These are phyloP conservation scores for Ellobium chinense DNA, from an alignment of 2,888 invertebrate genomes.

Conservation along the genomic window DNA sequence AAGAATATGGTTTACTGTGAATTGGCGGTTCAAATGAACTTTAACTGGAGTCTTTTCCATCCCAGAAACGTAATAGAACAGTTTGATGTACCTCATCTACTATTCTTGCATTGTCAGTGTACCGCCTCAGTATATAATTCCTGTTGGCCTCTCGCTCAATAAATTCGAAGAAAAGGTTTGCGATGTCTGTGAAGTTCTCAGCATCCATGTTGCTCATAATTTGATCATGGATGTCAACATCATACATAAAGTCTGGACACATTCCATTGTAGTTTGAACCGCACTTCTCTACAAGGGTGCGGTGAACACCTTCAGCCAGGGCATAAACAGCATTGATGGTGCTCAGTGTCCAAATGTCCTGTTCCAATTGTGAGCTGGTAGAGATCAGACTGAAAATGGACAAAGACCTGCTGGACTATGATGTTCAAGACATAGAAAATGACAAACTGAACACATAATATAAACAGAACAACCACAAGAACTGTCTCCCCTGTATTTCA, in stretches of 20 bases:
- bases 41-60: no score
- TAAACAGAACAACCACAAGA: no score
- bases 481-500: no score
- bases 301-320: slow-evolving; percentile 75
- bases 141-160: slow-evolving; percentile 63
- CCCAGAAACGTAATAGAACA: no score
- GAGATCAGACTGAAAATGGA: slow-evolving; percentile 26
- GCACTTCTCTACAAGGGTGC: slow-evolving; percentile 70
- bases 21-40: no score
- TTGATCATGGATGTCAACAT: slow-evolving; percentile 49
- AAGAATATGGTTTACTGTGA: no score
- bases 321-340: slow-evolving; percentile 79
- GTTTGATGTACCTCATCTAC: background rate
- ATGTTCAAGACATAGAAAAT: no score
- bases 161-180: slow-evolving; percentile 60
- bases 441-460: no score
- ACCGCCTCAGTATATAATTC: slow-evolving; percentile 52
- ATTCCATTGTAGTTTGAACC: slow-evolving; percentile 58
- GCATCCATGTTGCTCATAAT: slow-evolving; percentile 64
- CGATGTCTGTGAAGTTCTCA: slow-evolving; percentile 60
- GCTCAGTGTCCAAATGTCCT: slow-evolving; percentile 71
- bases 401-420: no score
- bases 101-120: background rate
- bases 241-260: slow-evolving; percentile 54
- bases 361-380: no score